Evolutionary conservation across 1,140 invertebrate genomes (phyloP).

Genomic region (Cardiocondyla obscurior): DNA sequence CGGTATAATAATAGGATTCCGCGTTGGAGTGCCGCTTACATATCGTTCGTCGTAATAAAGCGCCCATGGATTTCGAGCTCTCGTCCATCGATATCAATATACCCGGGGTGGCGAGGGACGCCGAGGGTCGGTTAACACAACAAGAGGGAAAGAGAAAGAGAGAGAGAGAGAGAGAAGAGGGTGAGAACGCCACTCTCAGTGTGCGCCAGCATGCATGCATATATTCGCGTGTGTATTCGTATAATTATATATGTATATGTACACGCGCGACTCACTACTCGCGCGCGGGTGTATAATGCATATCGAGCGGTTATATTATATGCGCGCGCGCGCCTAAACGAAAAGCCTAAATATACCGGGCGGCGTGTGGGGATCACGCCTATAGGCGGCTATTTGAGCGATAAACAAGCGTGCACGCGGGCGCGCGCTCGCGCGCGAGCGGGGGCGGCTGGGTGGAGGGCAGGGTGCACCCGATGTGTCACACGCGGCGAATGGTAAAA

Average conservation of each 20-base stretch:
- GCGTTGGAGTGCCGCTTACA: constrained; percentile 72
- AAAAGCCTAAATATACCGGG: constrained; percentile 73
- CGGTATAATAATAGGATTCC: constrained; percentile 81
- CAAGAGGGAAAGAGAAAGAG: background rate
- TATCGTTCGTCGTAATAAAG: constrained; percentile 75
- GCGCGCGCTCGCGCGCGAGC: background rate
- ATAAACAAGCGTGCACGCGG: constrained; percentile 65
- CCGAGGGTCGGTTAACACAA: constrained; percentile 24
- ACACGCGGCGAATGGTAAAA: constrained; percentile 73
- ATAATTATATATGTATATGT: constrained; percentile 59
- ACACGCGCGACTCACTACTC: background rate
- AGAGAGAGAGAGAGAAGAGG: background rate
- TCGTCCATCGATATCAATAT: constrained; percentile 70
- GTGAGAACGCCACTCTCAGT: constrained; percentile 3
- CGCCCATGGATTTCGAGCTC: constrained; percentile 77
- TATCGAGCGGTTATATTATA: constrained; percentile 73
- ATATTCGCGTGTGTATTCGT: background rate
- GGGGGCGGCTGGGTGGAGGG: background rate
- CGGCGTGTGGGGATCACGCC: constrained; percentile 70
- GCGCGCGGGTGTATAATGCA: constrained; percentile 58
- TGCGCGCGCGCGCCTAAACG: constrained; percentile 65
- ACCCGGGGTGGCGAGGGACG: constrained; percentile 15
- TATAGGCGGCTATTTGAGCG: constrained; percentile 73
- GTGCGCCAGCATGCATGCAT: background rate
- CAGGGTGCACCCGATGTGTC: constrained; percentile 63